phyloP scores from a whole-genome alignment of 2,888 invertebrate genomes.

The Meta bourneti region DNA sequence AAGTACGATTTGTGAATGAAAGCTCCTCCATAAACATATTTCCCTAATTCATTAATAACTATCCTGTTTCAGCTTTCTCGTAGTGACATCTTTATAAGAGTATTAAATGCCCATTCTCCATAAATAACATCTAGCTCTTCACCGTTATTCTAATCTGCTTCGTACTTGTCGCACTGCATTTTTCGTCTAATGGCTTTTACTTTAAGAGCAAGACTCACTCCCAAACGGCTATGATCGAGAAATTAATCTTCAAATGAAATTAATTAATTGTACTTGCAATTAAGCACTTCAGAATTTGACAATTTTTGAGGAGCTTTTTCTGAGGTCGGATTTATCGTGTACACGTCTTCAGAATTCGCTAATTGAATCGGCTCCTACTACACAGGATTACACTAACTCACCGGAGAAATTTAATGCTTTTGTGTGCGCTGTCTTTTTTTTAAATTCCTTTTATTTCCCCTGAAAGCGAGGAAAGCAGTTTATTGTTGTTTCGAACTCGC shows the following conservation, averaged over 20 bases:
- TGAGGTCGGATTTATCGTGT: constrained; percentile 27
- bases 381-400: constrained; percentile 37
- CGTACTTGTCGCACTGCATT: not conserved
- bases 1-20: too few species aligned
- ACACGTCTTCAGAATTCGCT: constrained; percentile 15
- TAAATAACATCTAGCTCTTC: too few species aligned
- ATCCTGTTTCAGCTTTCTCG: too few species aligned
- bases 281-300: constrained; percentile 47
- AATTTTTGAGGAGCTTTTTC: constrained; percentile 48
- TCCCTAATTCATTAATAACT: too few species aligned
- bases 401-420: constrained; percentile 47
- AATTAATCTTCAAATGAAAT: constrained; percentile 43
- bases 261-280: constrained; percentile 56
- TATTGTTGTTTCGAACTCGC: constrained; percentile 39
- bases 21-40: too few species aligned
- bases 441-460: constrained; percentile 25
- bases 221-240: constrained; percentile 29
- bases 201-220: not conserved
- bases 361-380: constrained; percentile 48
- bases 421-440: constrained; percentile 16
- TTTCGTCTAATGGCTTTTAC: not conserved
- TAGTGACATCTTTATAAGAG: too few species aligned
- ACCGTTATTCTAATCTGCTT: too few species aligned
- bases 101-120: too few species aligned
- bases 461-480: constrained; percentile 12